phyloP scores from a whole-genome alignment of 2,797 vertebrate species.

The Hippopotamyrus pictus region DNA sequence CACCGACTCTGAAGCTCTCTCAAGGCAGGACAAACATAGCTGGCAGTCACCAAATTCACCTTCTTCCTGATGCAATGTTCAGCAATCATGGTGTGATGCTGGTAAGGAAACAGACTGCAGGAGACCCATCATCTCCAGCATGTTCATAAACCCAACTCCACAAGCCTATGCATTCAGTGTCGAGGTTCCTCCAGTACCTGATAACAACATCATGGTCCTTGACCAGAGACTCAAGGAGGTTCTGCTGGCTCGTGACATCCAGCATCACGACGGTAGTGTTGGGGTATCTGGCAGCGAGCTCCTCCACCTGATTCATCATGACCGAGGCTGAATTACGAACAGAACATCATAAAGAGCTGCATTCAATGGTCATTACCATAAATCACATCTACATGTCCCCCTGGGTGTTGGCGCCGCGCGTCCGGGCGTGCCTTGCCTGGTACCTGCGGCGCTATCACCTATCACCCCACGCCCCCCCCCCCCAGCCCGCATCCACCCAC shows the following conservation, averaged over 20 bases:
- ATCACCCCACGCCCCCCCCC: too few species aligned
- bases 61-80: conserved; percentile 82
- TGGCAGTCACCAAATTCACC: conserved; percentile 90
- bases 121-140: background rate
- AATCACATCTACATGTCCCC: background rate
- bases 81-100: conserved; percentile 76
- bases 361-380: background rate
- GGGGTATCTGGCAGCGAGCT: conserved; percentile 69
- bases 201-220: conserved; percentile 84
- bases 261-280: conserved; percentile 72
- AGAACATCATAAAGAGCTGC: background rate
- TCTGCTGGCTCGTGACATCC: conserved; percentile 69
- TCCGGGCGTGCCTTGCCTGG: too few species aligned
- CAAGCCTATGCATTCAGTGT: conserved; percentile 37
- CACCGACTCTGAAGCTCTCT: conserved; percentile 69
- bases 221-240: conserved; percentile 72
- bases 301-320: conserved; percentile 73
- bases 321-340: conserved; percentile 64
- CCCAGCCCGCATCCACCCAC: too few species aligned
- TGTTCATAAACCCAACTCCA: background rate
- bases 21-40: conserved; percentile 84
- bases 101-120: conserved; percentile 77
- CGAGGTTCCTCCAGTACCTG: conserved; percentile 63
- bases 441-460: too few species aligned
- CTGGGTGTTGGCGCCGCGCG: too few species aligned